Conservation (phyloP, 2,113 vertebrate genomes). For the Microcebus lehilahytsara region DNA sequence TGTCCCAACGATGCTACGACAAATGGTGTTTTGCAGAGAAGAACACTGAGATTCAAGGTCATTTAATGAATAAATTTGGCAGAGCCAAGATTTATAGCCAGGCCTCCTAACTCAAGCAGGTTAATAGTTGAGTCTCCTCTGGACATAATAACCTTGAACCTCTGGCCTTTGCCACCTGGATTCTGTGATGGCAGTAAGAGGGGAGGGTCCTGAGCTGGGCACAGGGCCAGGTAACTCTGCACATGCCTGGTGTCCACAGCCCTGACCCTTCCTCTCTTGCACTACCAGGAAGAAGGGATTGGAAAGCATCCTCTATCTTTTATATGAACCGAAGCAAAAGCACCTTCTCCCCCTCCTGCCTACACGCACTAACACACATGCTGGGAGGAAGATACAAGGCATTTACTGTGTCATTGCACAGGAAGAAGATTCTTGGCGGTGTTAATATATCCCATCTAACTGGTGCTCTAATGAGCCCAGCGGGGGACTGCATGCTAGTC, state of each 20-base stretch:
- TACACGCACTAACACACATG: fast-evolving
- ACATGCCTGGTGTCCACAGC: not conserved
- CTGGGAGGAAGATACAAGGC: not conserved
- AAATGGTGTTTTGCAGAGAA: not conserved
- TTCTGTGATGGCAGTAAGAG: not conserved
- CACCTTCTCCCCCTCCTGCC: fast-evolving
- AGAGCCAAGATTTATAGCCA: not conserved
- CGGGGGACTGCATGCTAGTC: not conserved
- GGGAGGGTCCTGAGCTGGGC: not conserved
- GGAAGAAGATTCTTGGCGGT: not conserved
- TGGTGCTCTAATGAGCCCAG: not conserved
- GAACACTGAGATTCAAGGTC: not conserved
- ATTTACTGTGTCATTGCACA: not conserved
- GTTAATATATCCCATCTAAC: not conserved
- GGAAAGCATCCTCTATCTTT: not conserved
- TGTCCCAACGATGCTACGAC: not conserved
- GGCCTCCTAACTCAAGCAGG: not conserved
- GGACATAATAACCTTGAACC: not conserved
- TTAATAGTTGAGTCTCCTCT: not conserved
- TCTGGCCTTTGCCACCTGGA: not conserved
- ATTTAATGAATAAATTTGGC: not conserved
- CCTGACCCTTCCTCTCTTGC: not conserved
- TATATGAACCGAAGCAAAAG: not conserved
- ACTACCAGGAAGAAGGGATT: not conserved
- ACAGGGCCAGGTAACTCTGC: not conserved